Conservation (phyloP, 2,888 invertebrate species). For the Tiphia femorata region DNA sequence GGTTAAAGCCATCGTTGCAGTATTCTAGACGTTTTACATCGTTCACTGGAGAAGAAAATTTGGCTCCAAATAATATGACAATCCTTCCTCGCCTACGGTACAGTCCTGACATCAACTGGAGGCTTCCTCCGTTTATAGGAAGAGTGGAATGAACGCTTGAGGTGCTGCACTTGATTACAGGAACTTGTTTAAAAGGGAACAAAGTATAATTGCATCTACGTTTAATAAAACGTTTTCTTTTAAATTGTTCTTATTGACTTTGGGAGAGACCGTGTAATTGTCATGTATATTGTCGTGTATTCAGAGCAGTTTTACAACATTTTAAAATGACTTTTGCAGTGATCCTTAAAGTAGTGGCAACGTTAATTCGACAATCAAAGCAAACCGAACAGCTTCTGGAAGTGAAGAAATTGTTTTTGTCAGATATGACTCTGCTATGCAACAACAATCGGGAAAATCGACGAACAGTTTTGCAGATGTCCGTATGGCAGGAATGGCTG, state of each 20-base stretch:
- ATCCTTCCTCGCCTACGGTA: no score
- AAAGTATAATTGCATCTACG: neutral
- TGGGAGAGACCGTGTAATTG: no score
- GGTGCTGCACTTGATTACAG: no score
- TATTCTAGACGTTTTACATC: no score
- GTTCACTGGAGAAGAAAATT: no score
- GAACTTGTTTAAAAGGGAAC: neutral
- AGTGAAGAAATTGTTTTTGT: constrained; percentile 95
- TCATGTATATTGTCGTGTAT: constrained; percentile 2
- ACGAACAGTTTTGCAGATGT: constrained; percentile 98
- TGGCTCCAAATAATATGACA: no score
- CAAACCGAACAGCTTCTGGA: constrained; percentile 91
- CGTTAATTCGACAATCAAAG: constrained; percentile 95
- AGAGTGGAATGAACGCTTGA: no score
- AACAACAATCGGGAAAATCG: constrained; percentile 98
- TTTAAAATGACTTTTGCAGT: constrained; percentile 75
- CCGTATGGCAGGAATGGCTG: constrained; percentile 99
- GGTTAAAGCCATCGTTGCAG: no score
- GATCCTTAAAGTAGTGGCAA: constrained; percentile 98
- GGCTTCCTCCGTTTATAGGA: no score
- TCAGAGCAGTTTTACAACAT: constrained; percentile 3
- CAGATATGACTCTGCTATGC: constrained; percentile 98
- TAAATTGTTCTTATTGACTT: neutral
- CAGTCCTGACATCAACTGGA: no score
- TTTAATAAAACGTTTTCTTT: constrained; percentile 1